Base-by-base conservation (phyloP, 2,113 vertebrate species). In the Myiopsitta monachus region DNA sequence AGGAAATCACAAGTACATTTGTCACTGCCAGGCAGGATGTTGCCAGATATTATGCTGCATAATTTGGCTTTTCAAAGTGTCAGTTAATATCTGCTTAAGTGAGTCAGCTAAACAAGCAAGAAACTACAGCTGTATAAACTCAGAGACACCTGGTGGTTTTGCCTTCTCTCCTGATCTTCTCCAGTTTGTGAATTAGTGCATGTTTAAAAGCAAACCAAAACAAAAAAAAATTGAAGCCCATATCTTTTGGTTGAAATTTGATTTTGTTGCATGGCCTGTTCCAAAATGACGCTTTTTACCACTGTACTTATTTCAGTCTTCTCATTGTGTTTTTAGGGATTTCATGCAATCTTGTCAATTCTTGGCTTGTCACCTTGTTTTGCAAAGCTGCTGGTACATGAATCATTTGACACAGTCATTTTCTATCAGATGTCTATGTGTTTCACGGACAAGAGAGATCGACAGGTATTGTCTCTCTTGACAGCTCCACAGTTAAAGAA, bases 321-420 rank as follows among this genome's bases (percentile, higher is more conserved):
- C 73, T 89, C 11, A 5, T 87, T 94, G 31, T 95, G 28, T 95
- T 92, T 82, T 15, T 86, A 99, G 99, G 98, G 99, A 61, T 98
- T 99, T 78, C 98, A 98, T 96, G 97, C 98, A 64, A 97, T 98
- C 31, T 62, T 98, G 93, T 97, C 98, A 85, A 98, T 99, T 94
- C 97, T 99, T 94, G 98, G 98, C 30, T 96, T 98, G 52, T 99
- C 98, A 41, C 97, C 97, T 5, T 98, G 97, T 73, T 98, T 99
- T 64, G 98, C 98, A 36, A 98, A 97, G 69, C 96, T 99, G 43
- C 96, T 99, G 64, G 90, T 99, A 79, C 98, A 97, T 39, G 98
- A 99, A 82, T 98, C 98, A 43, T 99, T 99, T 57, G 99, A 99
- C 80, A 96, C 97, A 24, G 98, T 99, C 11, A 98, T 99, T 96